Percentiles rank a stretch among this genome's conserved stretches.
These are phyloP conservation scores for Percopsis transmontana DNA, from an alignment of 2,113 vertebrate species.

Conservation along the genomic window DNA sequence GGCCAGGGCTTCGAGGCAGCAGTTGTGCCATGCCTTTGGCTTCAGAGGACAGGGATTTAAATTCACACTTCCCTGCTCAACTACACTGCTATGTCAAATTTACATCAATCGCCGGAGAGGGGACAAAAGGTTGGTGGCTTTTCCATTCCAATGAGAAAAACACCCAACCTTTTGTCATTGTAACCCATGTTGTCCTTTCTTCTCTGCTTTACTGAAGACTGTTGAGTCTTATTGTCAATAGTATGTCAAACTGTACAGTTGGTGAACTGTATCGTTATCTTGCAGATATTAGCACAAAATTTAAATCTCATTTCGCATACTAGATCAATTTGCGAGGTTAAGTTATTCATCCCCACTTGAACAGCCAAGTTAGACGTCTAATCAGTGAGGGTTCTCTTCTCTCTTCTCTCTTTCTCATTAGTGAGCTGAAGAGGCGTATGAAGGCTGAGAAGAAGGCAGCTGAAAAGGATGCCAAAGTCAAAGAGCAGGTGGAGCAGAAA, in stretches of 20 bases:
- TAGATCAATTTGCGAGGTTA: neutral
- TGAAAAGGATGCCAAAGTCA: conserved; percentile 90
- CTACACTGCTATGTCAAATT: conserved; percentile 59
- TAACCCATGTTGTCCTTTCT: conserved; percentile 16
- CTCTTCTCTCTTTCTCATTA: conserved; percentile 48
- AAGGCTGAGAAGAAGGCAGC: conserved; percentile 93
- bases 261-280: neutral
- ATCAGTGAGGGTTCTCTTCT: neutral
- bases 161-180: conserved; percentile 83
- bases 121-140: conserved; percentile 85
- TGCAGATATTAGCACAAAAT: neutral
- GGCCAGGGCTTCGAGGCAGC: conserved; percentile 76
- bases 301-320: too few relatives aligned
- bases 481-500: conserved; percentile 80
- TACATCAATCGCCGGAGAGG: conserved; percentile 74
- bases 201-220: neutral
- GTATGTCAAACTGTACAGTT: neutral
- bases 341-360: neutral
- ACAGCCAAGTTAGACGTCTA: neutral
- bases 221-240: neutral
- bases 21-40: conserved; percentile 69
- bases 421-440: conserved; percentile 93
- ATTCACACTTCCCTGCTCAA: conserved; percentile 59
- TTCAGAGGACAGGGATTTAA: conserved; percentile 74
- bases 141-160: conserved; percentile 75